Evolutionary conservation across 2,888 invertebrate genomes (phyloP), one percentile per base, ranked within the genome.

Genomic region (Steromphala cineraria): DNA sequence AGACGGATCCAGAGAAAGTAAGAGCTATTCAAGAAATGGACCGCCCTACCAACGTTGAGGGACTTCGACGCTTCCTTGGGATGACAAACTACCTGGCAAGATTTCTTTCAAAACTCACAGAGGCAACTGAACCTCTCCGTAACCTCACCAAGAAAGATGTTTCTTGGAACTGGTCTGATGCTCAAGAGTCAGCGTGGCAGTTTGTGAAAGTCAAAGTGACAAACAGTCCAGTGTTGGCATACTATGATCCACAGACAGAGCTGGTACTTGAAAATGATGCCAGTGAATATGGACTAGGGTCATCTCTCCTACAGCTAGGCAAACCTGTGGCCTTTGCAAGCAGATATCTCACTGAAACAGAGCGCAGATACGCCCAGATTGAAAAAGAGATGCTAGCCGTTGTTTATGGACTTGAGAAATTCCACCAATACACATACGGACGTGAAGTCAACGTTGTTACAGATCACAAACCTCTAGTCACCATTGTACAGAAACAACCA

Each of bases 321-420:
- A 75, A 78, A 77, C 82, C 84, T 1, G 62, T 86, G 5, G 85
- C 83, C 3, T 86, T 71, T 78, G 79, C 82, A 4, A 81, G 80
- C 53, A 67, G 85, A 71, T 75, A 83, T 17, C 78, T 81, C 17
- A 8, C 79, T 53, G 40, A 31, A 2, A 53, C 19, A 8, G 84
- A 86, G 71, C 80, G 8, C 36, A 10, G n/a, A 52, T 86, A 83
- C 67, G 86, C 85, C 7, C 84, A 85, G 75, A 87, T 86, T 5
- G 82, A 85, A 53, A 85, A 85, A 67, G 85, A 87, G 76, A 79
- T 85, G 80, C 75, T 85, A 0, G 83, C 84, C 10, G 76, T 83
- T 7, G 40, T 82, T 0, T 85, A 77, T 78, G 82, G 80, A 31
- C 52, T 77, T 0, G 67, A 82, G 53, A 81, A 82, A 52, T 87